Conservation (phyloP, 35 echinoderm and acorn worm species). For the Holothuria glaberrima region DNA sequence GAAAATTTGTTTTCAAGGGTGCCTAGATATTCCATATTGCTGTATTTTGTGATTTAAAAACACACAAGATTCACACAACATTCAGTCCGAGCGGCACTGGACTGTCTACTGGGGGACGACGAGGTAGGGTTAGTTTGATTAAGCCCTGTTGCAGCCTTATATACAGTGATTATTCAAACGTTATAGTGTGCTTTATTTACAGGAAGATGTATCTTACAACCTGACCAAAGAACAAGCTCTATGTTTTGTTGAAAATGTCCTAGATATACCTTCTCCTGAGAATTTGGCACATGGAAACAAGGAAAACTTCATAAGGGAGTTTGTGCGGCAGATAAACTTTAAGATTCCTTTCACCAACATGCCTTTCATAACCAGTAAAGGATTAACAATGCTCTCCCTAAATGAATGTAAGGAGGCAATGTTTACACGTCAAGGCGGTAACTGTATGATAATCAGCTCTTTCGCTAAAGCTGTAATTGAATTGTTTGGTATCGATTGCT, state of each 20-base stretch:
- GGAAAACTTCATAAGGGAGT: neutral
- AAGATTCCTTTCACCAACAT: constrained; percentile 20
- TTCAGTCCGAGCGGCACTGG: too few relatives aligned
- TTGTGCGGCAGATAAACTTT: neutral
- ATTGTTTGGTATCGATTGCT: neutral
- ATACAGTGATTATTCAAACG: too few relatives aligned
- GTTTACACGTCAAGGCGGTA: neutral
- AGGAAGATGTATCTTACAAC: neutral
- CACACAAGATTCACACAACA: too few relatives aligned
- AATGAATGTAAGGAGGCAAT: neutral
- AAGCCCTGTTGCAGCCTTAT: too few relatives aligned
- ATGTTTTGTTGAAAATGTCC: neutral
- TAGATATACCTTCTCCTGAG: neutral
- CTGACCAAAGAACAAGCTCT: neutral
- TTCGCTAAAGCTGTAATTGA: neutral
- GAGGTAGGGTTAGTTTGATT: too few relatives aligned
- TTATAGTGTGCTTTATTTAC: too few relatives aligned
- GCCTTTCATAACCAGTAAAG: neutral
- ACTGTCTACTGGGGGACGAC: too few relatives aligned
- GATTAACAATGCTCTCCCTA: neutral
- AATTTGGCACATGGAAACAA: neutral
- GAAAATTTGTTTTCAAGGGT: too few relatives aligned
- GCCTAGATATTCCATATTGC: too few relatives aligned
- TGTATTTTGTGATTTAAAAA: too few relatives aligned
- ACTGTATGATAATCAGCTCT: neutral